A percentile compares a stretch with the other conserved stretches of the same genome.
Conservation (phyloP, 2,113 vertebrate genomes). For the Epinephelus cyanopodus region DNA sequence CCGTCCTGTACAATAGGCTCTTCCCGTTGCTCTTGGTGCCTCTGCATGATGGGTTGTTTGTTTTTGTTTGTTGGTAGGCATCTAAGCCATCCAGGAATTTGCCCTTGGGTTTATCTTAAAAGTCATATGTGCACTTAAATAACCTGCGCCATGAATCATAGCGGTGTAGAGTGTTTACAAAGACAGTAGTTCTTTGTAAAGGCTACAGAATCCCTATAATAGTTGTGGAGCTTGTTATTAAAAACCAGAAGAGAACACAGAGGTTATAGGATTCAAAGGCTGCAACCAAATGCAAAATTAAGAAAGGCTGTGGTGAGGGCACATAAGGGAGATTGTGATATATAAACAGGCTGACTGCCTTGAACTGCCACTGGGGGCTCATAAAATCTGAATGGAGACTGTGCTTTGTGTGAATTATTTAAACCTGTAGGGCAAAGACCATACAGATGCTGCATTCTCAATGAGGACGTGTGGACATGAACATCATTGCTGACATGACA, state of each 20-base stretch:
- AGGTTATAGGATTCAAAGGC: slow-evolving; percentile 45
- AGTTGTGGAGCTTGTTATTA: slow-evolving; percentile 51
- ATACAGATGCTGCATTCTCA: slow-evolving; percentile 62
- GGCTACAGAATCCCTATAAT: slow-evolving; percentile 45
- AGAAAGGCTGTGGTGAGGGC: slow-evolving; percentile 48
- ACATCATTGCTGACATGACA: slow-evolving; percentile 35
- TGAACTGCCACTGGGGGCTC: slow-evolving; percentile 75
- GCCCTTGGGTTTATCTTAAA: slow-evolving; percentile 81
- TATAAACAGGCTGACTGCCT: slow-evolving; percentile 74
- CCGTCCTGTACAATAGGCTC: slow-evolving; percentile 40
- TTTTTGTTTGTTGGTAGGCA: slow-evolving; percentile 73
- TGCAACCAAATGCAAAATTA: slow-evolving; percentile 72
- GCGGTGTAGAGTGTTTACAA: slow-evolving; percentile 40
- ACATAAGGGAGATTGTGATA: slow-evolving; percentile 66
- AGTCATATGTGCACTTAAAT: slow-evolving; percentile 64
- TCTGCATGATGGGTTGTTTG: slow-evolving; percentile 68
- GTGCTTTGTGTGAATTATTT: slow-evolving; percentile 82
- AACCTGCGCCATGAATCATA: slow-evolving; percentile 53
- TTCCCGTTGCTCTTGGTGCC: slow-evolving; percentile 54
- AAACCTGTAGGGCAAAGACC: slow-evolving; percentile 65
- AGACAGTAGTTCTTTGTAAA: slow-evolving; percentile 54
- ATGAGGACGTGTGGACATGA: slow-evolving; percentile 19
- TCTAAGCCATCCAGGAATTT: slow-evolving; percentile 71
- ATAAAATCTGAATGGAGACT: slow-evolving; percentile 81
- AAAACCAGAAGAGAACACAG: slow-evolving; percentile 55